phyloP scores from a whole-genome alignment of 1,140 invertebrate genomes.

The Mactra quadrangularis region DNA sequence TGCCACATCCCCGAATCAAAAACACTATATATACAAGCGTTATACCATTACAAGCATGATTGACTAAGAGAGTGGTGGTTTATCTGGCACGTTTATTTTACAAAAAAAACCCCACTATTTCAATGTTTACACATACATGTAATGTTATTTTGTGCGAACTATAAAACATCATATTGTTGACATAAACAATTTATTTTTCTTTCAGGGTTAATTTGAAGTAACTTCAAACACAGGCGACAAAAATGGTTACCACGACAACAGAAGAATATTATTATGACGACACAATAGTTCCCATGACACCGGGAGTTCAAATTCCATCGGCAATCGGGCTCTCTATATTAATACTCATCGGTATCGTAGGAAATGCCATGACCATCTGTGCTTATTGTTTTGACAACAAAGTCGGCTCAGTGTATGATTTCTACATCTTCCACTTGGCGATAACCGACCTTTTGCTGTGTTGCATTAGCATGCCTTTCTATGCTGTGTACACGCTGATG shows the following conservation, averaged over 20 bases:
- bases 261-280: background rate
- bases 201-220: too few relatives aligned
- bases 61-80: too few relatives aligned
- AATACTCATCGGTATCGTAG: constrained; percentile 64
- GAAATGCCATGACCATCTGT: constrained; percentile 73
- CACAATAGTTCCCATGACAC: constrained; percentile 2
- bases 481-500: constrained; percentile 64
- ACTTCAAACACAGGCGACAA: too few relatives aligned
- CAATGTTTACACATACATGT: too few relatives aligned
- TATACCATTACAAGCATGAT: too few relatives aligned
- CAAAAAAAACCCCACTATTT: too few relatives aligned
- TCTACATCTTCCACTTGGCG: constrained; percentile 78
- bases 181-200: too few relatives aligned
- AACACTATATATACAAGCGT: too few relatives aligned
- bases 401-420: constrained; percentile 72
- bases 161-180: too few relatives aligned
- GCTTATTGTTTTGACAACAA: constrained; percentile 71
- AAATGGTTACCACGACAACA: background rate
- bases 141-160: too few relatives aligned
- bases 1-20: too few relatives aligned
- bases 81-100: too few relatives aligned
- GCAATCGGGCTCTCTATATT: constrained; percentile 56
- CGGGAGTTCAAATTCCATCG: constrained; percentile 17
- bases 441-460: constrained; percentile 75
- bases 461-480: constrained; percentile 71